Evolutionary conservation across 2,888 invertebrate species (phyloP), one percentile per base, ranked within the genome.

Genomic region (Bursaphelenchus okinawaensis): DNA sequence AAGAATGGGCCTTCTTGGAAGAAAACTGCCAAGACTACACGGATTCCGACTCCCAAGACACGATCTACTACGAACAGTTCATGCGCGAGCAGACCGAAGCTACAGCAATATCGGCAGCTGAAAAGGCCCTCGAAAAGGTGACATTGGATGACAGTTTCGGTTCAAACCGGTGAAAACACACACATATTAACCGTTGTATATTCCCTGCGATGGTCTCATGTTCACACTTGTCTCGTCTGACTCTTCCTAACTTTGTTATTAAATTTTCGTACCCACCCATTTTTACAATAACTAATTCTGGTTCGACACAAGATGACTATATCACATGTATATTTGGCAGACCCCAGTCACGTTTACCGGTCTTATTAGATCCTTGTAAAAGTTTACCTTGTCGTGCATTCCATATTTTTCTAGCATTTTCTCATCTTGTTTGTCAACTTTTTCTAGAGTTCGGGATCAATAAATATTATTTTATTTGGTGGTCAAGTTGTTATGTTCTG

Each of bases 121-220:
- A 67, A 27, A 67, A 68, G 26, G 66, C 66, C 20, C 23, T 66
- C 7, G 69, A 66, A 56, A 67, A 68, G 28, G 22, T 66, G 12
- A 40, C 67, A 7, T 22, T 66, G 23, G 66, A 66, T 22, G 66
- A 66, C 40, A 40, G 16, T 6, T 40, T 40, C 40, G 40, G 40
- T 16, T 40, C 40, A 40, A 40, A 40, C 40, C 40, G 40, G 40
- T 40, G 40, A 40, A 40, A 40, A 40, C n/a, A 16, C 40, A 40
- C n/a, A 40, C 40, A 40, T 40, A 40, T 40, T 40, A 40, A 40
- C 40, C 40, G 40, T 40, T 40, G 40, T 40, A 40, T 40, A 40
- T 40, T 40, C 40, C 40, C 40, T 40, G 40, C 40, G 40, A 40
- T 40, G 40, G 40, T 40, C 40, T 40, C 40, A 40, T 40, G n/a